A percentile compares a stretch with the other conserved stretches of the same genome.
These are phyloP conservation scores for Chydorus sphaericus DNA, from an alignment of 2,888 invertebrate species.

Conservation along the genomic window DNA sequence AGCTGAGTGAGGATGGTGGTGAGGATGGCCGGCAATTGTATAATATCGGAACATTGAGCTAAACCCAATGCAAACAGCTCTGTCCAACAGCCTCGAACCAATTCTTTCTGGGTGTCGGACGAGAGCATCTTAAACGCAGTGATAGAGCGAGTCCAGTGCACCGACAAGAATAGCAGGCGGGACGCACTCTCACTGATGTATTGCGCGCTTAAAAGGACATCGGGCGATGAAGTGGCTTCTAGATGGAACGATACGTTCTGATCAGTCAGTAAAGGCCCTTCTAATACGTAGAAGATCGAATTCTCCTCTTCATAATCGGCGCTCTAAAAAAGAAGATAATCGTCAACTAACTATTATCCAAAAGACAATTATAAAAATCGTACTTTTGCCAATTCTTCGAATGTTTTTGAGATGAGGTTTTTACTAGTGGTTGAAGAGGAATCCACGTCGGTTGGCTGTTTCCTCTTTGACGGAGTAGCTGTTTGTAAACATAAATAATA, in stretches of 20 bases:
- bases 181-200: conserved; percentile 93
- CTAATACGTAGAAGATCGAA: conserved; percentile 28
- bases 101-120: conserved; percentile 68
- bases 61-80: conserved; percentile 81
- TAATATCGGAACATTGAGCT: conserved; percentile 64
- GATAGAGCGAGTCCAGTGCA: conserved; percentile 78
- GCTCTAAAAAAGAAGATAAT: conserved; percentile 13
- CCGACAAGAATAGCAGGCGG: conserved; percentile 70
- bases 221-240: conserved; percentile 58
- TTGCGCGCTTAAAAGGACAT: conserved; percentile 81
- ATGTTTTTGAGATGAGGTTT: conserved; percentile 52
- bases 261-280: conserved; percentile 51
- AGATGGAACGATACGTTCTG: conserved; percentile 56
- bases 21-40: conserved; percentile 65
- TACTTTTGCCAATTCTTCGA: conserved; percentile 52
- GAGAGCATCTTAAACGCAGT: conserved; percentile 64
- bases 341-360: conserved; percentile 17
- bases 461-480: conserved; percentile 96
- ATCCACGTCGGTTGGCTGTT: conserved; percentile 48
- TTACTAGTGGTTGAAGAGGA: conserved; percentile 45
- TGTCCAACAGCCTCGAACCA: conserved; percentile 81
- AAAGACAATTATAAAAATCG: no score
- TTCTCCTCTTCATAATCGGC: conserved; percentile 24
- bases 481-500: conserved; percentile 25
- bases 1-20: conserved; percentile 68